phyloP scores from a whole-genome alignment of 2,797 vertebrate species.

The Spinus pinus region DNA sequence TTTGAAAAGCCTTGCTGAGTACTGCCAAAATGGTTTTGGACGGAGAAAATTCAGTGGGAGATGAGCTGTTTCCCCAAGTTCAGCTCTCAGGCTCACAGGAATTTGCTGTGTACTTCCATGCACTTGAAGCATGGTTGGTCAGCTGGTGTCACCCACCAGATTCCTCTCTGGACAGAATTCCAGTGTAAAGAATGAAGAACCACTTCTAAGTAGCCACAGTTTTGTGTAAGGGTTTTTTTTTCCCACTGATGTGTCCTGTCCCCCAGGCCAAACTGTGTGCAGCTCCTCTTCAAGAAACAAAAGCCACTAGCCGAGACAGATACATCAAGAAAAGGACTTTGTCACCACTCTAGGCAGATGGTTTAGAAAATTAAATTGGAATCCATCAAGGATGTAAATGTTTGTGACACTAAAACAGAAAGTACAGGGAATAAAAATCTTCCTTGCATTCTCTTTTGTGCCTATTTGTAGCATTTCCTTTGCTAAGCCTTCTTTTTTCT shows the following conservation, averaged over 20 bases:
- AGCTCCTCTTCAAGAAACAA: background rate
- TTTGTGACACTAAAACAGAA: background rate
- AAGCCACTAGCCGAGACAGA: background rate
- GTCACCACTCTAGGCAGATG: background rate
- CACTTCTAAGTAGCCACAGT: background rate
- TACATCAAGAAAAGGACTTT: background rate
- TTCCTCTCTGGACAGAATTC: background rate
- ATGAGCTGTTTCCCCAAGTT: background rate
- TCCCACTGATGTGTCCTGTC: background rate
- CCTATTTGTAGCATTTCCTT: background rate
- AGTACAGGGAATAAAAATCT: background rate
- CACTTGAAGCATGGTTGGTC: background rate
- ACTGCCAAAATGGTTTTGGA: background rate
- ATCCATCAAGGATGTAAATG: background rate
- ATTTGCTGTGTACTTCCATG: background rate
- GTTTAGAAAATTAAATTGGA: background rate
- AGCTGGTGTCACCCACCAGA: background rate
- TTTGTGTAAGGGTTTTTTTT: background rate
- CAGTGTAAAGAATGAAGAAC: background rate
- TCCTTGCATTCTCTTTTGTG: background rate
- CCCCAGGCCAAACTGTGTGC: background rate
- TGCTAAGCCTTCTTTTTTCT: background rate
- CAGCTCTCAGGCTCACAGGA: background rate
- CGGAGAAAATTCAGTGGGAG: background rate
- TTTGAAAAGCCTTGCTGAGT: background rate